Base-by-base conservation (phyloP, 64 coral and sea anemone genomes). In the Orbicella faveolata region DNA sequence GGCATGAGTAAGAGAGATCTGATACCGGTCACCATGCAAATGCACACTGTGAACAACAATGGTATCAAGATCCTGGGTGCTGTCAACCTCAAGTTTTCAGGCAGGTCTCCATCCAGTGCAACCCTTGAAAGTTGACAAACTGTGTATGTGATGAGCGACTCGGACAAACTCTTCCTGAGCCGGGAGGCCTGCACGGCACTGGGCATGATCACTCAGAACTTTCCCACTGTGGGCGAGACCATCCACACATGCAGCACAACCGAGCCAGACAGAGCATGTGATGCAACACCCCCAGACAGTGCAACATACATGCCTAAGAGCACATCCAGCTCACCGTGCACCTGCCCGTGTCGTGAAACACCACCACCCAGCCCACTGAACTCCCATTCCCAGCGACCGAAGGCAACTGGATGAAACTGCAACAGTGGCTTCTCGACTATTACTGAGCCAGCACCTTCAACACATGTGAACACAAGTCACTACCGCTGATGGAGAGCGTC, bases 31-130 rank as follows among this genome's bases (percentile, higher is more conserved):
- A 88, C 83, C 9, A 48, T 82, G 17, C 86, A 37, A 20, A 79
- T 94, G 87, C 87, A 89, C 55, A 70, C 79, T 3, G 87, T 79
- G 25, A 94, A 84, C 87, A 89, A 89, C 48, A 77, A 66, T 57
- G 87, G 92, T 69, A 94, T 89, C 77, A 84, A 89, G 30, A 84
- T 89, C 69, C 92, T 94, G 2, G 92, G 87, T 11, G 79, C 86
- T 13, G 52, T 83, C 4, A 70, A 89, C 92, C 63, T 93, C 3
- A 1, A 79, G 34, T 83, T 93, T 20, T 78, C 80, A 17, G 92
- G 92, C 61, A 36, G 36, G 36, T 75, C 65, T 8, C 0, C 33
- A 6, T 65, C 34, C 23, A 84, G 91, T 21, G 48, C 74, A 34
- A 53, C 9, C 25, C 84, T 88, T 5, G 83, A 88, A 35, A 88